These are phyloP conservation scores for Maconellicoccus hirsutus DNA, from an alignment of 1,140 invertebrate species.

Conservation along the genomic window DNA sequence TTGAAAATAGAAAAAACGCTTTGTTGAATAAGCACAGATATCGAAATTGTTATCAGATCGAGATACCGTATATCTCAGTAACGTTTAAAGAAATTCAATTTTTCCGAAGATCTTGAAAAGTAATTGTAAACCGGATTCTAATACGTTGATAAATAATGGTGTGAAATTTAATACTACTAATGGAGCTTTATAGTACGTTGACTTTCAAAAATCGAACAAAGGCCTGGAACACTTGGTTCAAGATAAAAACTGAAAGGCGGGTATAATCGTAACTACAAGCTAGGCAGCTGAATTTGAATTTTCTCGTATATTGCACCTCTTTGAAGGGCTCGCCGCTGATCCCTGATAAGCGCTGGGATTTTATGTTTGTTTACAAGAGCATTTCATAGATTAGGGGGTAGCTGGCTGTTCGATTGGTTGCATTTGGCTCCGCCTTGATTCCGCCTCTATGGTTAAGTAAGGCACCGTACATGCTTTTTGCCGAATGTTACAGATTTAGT, in stretches of 20 bases:
- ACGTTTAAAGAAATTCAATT: background rate
- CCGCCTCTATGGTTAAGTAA: background rate
- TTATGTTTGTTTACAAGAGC: background rate
- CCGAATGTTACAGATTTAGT: constrained; percentile 8
- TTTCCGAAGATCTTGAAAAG: background rate
- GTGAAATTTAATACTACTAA: background rate
- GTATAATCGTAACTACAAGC: background rate
- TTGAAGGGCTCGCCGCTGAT: background rate
- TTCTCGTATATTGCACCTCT: background rate
- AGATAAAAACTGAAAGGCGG: background rate
- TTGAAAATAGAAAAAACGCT: background rate
- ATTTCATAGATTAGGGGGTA: background rate
- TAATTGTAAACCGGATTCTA: background rate
- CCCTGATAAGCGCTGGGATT: background rate
- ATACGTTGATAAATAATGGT: background rate
- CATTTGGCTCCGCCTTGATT: background rate
- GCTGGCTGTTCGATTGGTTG: background rate
- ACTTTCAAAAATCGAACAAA: constrained; percentile 5
- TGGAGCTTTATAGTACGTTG: background rate
- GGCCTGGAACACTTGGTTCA: background rate
- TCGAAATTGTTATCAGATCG: too few species aligned
- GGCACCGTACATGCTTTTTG: constrained; percentile 4
- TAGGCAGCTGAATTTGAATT: background rate
- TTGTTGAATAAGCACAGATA: background rate
- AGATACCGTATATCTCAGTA: too few species aligned